Conservation (phyloP, 1,140 invertebrate genomes). For the Drosophila sucinea region DNA sequence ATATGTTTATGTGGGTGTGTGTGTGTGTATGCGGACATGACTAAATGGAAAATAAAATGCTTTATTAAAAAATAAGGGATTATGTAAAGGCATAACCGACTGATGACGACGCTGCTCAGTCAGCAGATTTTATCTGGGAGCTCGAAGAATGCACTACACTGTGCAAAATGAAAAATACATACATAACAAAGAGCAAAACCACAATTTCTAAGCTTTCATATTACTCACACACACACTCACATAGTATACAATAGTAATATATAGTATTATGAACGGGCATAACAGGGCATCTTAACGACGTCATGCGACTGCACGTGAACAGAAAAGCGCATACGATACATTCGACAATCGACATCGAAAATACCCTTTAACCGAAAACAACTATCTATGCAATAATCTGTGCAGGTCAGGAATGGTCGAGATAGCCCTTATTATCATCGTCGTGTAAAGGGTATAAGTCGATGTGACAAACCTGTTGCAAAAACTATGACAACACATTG, state of each 20-base stretch:
- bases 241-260: not conserved
- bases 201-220: slow-evolving; percentile 37
- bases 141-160: not conserved
- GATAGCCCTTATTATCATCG: too few relatives aligned
- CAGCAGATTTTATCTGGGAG: not conserved
- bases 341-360: not conserved
- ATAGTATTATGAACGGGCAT: too few relatives aligned
- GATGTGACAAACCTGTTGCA: too few relatives aligned
- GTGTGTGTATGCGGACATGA: slow-evolving; percentile 5
- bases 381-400: too few relatives aligned
- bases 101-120: not conserved
- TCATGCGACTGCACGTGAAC: slow-evolving; percentile 52
- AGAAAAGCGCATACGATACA: not conserved
- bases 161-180: not conserved
- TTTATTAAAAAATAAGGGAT: not conserved
- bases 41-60: not conserved
- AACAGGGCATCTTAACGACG: slow-evolving; percentile 25
- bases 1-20: slow-evolving; percentile 12
- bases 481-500: too few relatives aligned
- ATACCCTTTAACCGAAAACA: not conserved
- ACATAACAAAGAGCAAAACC: not conserved
- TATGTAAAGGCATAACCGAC: not conserved
- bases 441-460: too few relatives aligned
- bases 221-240: not conserved
- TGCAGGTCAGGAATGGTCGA: too few relatives aligned